These are phyloP conservation scores for Phoeniculus purpureus DNA, from an alignment of 2,797 vertebrate genomes.

Conservation along the genomic window DNA sequence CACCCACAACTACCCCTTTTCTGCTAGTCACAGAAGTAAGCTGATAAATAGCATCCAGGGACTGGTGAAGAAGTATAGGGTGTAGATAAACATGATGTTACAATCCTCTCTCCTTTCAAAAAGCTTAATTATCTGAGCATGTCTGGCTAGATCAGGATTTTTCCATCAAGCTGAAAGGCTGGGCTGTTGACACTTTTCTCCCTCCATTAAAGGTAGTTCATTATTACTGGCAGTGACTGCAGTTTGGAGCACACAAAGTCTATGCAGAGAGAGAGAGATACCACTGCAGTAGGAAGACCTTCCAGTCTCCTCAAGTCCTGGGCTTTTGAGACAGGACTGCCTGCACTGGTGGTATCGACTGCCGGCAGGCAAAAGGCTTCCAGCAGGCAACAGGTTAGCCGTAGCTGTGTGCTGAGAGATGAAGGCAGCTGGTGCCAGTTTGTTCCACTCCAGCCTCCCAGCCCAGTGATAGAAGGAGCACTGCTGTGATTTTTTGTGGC, in stretches of 20 bases:
- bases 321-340: neutral
- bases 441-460: neutral
- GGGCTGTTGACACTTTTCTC: constrained; percentile 25
- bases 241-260: neutral
- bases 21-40: neutral
- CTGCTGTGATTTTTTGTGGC: neutral
- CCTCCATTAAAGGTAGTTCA: neutral
- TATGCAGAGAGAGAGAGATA: neutral
- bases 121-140: neutral
- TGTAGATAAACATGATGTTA: neutral
- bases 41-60: neutral
- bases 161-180: neutral
- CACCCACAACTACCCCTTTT: neutral
- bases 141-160: neutral
- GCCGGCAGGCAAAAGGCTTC: neutral
- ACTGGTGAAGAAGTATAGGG: neutral
- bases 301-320: constrained; percentile 10
- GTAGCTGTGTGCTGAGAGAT: neutral
- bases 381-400: constrained; percentile 74
- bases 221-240: neutral
- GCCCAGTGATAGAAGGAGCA: neutral
- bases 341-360: neutral
- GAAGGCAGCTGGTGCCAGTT: neutral
- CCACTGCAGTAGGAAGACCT: constrained; percentile 16
- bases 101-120: neutral